Percentiles rank a stretch among this genome's conserved stretches.
Conservation (phyloP, 2,113 vertebrate species). For the Catharus bicknelli region DNA sequence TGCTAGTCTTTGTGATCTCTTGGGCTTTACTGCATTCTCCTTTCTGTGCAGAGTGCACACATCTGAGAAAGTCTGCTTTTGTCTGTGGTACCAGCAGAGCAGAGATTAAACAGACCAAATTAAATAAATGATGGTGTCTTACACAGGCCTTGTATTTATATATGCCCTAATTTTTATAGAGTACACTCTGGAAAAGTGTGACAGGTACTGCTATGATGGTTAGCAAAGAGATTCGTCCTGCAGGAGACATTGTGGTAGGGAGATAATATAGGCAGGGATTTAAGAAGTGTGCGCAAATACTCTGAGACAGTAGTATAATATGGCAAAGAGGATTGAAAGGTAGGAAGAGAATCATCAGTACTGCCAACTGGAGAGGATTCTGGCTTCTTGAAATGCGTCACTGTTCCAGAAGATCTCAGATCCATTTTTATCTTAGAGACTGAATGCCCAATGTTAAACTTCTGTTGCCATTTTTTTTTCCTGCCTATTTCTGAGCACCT, state of each 20-base stretch:
- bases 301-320: background rate
- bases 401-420: background rate
- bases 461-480: background rate
- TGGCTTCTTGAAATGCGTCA: background rate
- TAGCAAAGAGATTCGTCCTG: background rate
- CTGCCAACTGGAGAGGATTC: background rate
- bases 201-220: background rate
- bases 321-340: background rate
- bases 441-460: background rate
- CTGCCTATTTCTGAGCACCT: background rate
- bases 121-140: background rate
- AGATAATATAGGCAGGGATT: background rate
- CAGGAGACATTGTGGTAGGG: background rate
- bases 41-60: background rate
- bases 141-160: background rate
- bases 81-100: background rate
- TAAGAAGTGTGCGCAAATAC: background rate
- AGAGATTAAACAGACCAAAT: background rate
- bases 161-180: background rate
- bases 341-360: background rate
- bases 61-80: background rate
- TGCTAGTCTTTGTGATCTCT: background rate
- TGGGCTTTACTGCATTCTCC: background rate
- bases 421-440: background rate
- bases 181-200: background rate